Evolutionary conservation across 2,797 vertebrate species (phyloP), one percentile per base, ranked within the genome.

Genomic region (Protonibea diacanthus): DNA sequence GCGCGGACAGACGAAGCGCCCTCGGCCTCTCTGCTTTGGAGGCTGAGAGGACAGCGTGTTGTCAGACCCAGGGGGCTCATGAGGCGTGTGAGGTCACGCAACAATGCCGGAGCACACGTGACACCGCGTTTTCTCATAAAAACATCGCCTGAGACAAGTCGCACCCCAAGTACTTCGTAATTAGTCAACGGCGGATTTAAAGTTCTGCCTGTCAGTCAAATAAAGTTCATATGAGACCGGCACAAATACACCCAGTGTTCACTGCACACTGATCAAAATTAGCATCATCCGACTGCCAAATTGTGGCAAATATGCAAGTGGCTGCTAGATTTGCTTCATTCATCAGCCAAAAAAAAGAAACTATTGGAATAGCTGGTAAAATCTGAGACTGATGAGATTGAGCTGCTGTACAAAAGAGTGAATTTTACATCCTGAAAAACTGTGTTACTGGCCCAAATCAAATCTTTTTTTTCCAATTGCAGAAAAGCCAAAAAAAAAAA

Each of bases 1-100:
- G 71, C n/a, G 90, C 85, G 51, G 84, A 81, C 78, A 82, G 87
- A 85, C 8, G 9, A 29, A 60, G 65, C 38, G 2, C 74, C 62
- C 67, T 67, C 57, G 12, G 77, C 51, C 23, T 38, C 40, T 12
- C 40, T 29, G 29, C 29, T 64, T n/a, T 21, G 21, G 49, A 15
- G 52, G 68, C 14, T 61, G 53, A 63, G 53, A 63, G 52, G 63
- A 78, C 71, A 77, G 76, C 33, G 42, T 51, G 70, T 78, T 82
- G 70, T 78, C 76, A 75, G 72, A 58, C 85, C 58, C 85, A 18
- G n/a, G 82, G 79, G 86, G 44, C 78, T 77, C 3, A 21, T 78
- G 71, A 74, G 44, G 33, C 7, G n/a, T 12, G 62, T 29, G 40
- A 33, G 17, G 62, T 44, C 52, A 42, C 25, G 55, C 49, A 59